Conservation (phyloP, 1,140 invertebrate species). For the Spodoptera frugiperda region DNA sequence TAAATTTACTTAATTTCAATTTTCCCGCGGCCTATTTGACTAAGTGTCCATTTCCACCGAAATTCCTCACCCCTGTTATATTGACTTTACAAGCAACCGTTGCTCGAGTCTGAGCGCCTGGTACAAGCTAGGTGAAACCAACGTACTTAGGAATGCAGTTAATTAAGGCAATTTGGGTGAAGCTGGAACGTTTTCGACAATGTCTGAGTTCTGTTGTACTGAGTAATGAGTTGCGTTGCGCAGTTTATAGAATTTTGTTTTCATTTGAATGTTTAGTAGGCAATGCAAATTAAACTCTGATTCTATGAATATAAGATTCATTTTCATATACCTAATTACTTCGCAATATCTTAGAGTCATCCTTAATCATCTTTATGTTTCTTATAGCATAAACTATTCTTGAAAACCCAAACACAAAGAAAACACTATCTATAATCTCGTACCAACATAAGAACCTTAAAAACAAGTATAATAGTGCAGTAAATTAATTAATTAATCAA, state of each 20-base stretch:
- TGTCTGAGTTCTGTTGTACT: constrained; percentile 22
- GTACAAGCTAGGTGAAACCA: constrained; percentile 11
- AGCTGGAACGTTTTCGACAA: constrained; percentile 20
- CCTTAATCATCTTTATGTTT: too few relatives aligned
- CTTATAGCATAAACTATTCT: too few relatives aligned
- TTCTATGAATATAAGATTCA: too few relatives aligned
- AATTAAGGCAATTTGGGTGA: constrained; percentile 35
- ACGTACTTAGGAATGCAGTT: constrained; percentile 31
- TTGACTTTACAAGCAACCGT: background rate
- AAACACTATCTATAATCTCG: too few relatives aligned
- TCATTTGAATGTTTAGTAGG: background rate
- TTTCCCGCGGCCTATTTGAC: constrained; percentile 1
- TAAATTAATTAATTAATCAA: background rate
- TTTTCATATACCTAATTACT: too few relatives aligned
- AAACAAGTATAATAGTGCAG: too few relatives aligned
- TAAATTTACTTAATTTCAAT: constrained; percentile 18
- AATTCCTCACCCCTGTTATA: background rate
- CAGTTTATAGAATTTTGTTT: background rate
- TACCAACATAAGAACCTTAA: too few relatives aligned
- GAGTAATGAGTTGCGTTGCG: background rate
- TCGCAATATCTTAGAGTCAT: too few relatives aligned
- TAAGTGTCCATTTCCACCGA: background rate
- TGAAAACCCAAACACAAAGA: too few relatives aligned
- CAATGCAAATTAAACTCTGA: too few relatives aligned
- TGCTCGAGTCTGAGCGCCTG: background rate